phyloP scores from a whole-genome alignment of 2,113 vertebrate species.

The Sisor rabdophorus region DNA sequence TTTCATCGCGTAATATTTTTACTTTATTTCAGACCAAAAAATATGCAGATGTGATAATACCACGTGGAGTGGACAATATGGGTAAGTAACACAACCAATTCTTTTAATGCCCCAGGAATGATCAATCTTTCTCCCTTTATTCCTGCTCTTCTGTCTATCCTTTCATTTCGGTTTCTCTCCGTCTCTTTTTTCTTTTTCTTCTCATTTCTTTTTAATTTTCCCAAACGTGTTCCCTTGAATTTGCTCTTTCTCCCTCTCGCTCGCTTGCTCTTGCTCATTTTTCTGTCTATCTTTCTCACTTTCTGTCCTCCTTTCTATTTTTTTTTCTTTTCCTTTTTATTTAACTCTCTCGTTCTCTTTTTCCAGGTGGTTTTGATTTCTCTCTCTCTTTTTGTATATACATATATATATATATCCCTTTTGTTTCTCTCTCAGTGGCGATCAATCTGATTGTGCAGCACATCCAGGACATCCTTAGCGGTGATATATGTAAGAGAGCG shows the following conservation, averaged over 20 bases:
- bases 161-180: too few species aligned
- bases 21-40: constrained; percentile 83
- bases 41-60: constrained; percentile 95
- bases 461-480: constrained; percentile 93
- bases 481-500: constrained; percentile 85
- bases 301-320: neutral
- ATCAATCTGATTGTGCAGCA: constrained; percentile 98
- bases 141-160: too few species aligned
- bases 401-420: neutral
- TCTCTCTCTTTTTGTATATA: too few species aligned
- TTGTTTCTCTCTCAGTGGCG: constrained; percentile 72
- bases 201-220: neutral
- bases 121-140: neutral
- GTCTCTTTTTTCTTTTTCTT: too few species aligned
- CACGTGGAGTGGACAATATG: constrained; percentile 96
- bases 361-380: neutral
- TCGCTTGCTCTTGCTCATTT: neutral
- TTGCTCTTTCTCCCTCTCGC: neutral
- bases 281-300: neutral
- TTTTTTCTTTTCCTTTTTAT: neutral
- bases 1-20: too few species aligned
- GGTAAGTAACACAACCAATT: constrained; percentile 68
- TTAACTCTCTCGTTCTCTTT: too few species aligned
- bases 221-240: neutral
- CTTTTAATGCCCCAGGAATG: neutral